Conservation (phyloP, 1,140 invertebrate species). For the Diachasma alloeum region DNA sequence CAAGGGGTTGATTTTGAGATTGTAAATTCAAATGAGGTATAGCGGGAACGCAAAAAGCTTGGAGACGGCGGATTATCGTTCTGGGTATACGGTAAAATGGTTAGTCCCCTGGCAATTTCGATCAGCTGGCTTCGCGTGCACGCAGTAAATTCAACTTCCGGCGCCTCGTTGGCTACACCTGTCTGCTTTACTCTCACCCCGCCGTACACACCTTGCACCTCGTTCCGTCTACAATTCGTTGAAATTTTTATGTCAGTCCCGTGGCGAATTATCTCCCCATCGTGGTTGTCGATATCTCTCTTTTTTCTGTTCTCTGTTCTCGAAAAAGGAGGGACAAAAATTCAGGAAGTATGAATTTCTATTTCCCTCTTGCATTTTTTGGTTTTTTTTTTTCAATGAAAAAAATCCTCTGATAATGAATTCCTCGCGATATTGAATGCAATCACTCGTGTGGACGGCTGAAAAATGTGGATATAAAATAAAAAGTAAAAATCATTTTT, state of each 20-base stretch:
- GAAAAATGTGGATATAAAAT: not conserved
- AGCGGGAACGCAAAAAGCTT: not conserved
- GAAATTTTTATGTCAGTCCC: not conserved
- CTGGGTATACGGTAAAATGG: constrained; percentile 5
- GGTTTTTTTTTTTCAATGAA: not conserved
- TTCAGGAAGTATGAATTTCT: not conserved
- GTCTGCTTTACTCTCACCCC: not conserved
- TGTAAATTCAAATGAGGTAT: not conserved
- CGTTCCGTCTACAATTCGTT: not conserved
- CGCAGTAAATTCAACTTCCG: constrained; percentile 22
- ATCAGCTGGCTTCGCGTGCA: constrained; percentile 42
- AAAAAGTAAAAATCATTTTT: not conserved
- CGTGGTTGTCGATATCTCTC: not conserved
- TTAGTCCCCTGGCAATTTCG: constrained; percentile 33
- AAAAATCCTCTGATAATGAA: not conserved
- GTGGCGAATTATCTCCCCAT: constrained; percentile 2
- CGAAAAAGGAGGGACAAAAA: not conserved
- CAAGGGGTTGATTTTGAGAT: not conserved
- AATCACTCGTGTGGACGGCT: not conserved
- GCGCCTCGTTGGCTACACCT: constrained; percentile 15
- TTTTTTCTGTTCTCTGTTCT: not conserved
- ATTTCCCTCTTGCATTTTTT: not conserved
- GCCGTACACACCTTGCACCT: not conserved
- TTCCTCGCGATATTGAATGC: not conserved
- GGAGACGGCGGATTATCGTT: constrained; percentile 6